Base-by-base conservation (phyloP, 2,113 vertebrate genomes). In the Muscicapa adusta region DNA sequence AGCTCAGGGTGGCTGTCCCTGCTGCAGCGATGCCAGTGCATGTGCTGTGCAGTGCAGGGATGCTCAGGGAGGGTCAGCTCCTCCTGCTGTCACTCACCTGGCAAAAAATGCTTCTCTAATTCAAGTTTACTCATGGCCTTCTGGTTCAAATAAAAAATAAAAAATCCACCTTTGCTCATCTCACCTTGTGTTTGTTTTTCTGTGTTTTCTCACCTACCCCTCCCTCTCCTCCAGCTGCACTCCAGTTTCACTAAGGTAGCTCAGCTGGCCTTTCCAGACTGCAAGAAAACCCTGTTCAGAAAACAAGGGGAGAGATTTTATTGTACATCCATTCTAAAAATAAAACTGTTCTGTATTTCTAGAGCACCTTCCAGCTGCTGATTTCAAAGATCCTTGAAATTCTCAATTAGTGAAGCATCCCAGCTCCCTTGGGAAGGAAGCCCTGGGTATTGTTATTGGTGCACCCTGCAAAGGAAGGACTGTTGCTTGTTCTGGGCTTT, bases 331-430 rank as follows among this genome's bases (percentile, higher is more conserved):
- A 42, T 75, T 85, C 85, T 92, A 94, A 91, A 94, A 94, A 94
- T 92, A 88, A 92, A 85, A 31, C 7, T 1, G 29, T 36, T 66
- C 34, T 77, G 60, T 85, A 61, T 88, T 91, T 88, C 85, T 57
- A 34, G 47, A 92, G 51, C 65, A 74, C 51, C 43, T 86, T 94
- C 63, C 51, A 84, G 72, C 67, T 58, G 31, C 60, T 66, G 60
- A 40, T 95, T 92, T 85, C 88, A 93, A 88, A 88, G 74, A 65
- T 88, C 66, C 79, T 93, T 92, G 75, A 85, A 94, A 92, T 72
- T 80, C 31, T 75, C 86, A 33, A 56, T 74, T 88, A 87, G 75
- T 18, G 76, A 91, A 91, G 72, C 56, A 58, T 68, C 79, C 67
- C 43, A 8, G 17, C 31, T 86, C 66, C 66, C 70, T 38, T 0